Conservation (phyloP, 2,797 vertebrate genomes). For the Sebastes paucispinis region DNA sequence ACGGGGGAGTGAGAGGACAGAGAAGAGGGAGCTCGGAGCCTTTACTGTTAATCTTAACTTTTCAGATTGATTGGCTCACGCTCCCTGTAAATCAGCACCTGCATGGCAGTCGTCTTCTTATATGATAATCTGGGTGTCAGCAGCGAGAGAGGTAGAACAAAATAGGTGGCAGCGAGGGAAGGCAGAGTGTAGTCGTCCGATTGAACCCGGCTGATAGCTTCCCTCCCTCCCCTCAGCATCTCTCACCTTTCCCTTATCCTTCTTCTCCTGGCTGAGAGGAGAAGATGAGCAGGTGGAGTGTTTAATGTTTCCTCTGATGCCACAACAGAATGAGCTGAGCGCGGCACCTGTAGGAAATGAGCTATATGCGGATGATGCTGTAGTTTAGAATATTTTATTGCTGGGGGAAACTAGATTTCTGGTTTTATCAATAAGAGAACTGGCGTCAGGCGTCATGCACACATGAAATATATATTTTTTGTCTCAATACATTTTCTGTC, state of each 20-base stretch:
- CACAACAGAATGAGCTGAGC: constrained; percentile 65
- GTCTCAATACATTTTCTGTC: not conserved
- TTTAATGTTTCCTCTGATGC: constrained; percentile 76
- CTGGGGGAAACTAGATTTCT: constrained; percentile 45
- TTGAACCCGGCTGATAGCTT: constrained; percentile 59
- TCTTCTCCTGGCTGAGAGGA: constrained; percentile 45
- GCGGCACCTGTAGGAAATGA: constrained; percentile 46
- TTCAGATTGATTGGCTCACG: constrained; percentile 78
- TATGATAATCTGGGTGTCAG: constrained; percentile 80
- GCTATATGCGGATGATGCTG: constrained; percentile 53
- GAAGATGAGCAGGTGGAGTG: constrained; percentile 70
- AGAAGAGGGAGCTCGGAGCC: constrained; percentile 15
- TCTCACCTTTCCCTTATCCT: constrained; percentile 53
- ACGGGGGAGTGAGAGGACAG: not conserved
- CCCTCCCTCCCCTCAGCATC: constrained; percentile 37
- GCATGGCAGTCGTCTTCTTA: constrained; percentile 73
- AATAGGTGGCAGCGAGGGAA: constrained; percentile 51
- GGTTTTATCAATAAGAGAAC: constrained; percentile 58
- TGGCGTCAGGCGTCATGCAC: constrained; percentile 12
- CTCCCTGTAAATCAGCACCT: constrained; percentile 75
- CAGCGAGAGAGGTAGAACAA: constrained; percentile 41
- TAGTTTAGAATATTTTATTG: constrained; percentile 71
- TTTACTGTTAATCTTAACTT: constrained; percentile 81
- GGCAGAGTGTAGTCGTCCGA: constrained; percentile 63
- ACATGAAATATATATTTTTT: not conserved